phyloP scores from a whole-genome alignment of 1,140 invertebrate species.

The Aethina tumida region DNA sequence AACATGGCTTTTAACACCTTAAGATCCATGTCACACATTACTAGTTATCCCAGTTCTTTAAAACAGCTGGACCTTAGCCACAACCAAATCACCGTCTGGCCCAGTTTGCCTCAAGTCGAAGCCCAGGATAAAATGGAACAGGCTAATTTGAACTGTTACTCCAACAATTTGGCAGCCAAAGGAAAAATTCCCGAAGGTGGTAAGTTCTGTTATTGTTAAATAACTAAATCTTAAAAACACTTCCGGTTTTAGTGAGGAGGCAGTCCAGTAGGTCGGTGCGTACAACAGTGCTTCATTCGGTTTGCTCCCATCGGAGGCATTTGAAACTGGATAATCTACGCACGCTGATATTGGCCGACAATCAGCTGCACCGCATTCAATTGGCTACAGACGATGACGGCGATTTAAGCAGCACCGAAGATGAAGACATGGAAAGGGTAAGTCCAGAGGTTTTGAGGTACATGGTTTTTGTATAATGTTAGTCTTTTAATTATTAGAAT shows the following conservation, averaged over 20 bases:
- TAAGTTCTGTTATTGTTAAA: slow-evolving; percentile 27
- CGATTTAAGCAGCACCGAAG: slow-evolving; percentile 38
- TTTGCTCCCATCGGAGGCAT: slow-evolving; percentile 77
- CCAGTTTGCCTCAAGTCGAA: slow-evolving; percentile 64
- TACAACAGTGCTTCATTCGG: slow-evolving; percentile 62
- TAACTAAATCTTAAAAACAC: slow-evolving; percentile 1
- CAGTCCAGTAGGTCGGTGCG: slow-evolving; percentile 49
- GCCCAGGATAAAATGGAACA: slow-evolving; percentile 50
- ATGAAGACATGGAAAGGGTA: slow-evolving; percentile 50
- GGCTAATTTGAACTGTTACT: slow-evolving; percentile 53
- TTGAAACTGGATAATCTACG: slow-evolving; percentile 67
- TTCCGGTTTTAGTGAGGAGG: slow-evolving; percentile 24
- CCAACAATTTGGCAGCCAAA: slow-evolving; percentile 23
- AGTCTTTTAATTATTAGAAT: slow-evolving; percentile 19
- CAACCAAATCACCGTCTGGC: slow-evolving; percentile 85
- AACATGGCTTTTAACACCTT: slow-evolving; percentile 86
- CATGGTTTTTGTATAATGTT: slow-evolving; percentile 1
- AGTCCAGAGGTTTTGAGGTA: slow-evolving; percentile 9
- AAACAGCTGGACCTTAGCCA: slow-evolving; percentile 89
- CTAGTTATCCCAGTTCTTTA: slow-evolving; percentile 76
- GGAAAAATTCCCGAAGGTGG: slow-evolving; percentile 36
- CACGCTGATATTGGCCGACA: slow-evolving; percentile 78
- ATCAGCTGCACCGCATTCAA: slow-evolving; percentile 67
- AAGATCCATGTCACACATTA: slow-evolving; percentile 79
- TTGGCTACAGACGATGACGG: slow-evolving; percentile 65